Conservation (phyloP, 2,113 vertebrate species). For the Corydoras maculifer region DNA sequence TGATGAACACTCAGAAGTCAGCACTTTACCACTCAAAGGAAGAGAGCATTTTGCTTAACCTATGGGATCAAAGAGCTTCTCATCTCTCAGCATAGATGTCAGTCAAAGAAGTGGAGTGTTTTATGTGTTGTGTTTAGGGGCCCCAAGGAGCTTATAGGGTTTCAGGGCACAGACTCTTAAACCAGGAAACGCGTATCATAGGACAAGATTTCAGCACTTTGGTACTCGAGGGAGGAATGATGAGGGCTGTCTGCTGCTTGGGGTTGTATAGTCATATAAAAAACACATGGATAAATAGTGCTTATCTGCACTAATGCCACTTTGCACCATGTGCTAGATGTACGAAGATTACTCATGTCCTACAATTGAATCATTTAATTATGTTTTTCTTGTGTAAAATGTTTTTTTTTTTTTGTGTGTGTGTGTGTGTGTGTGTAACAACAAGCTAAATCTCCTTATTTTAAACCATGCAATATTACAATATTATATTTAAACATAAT, state of each 20-base stretch:
- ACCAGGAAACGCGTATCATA: constrained; percentile 35
- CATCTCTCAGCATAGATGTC: constrained; percentile 25
- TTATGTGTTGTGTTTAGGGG: constrained; percentile 40
- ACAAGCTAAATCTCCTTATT: too few species aligned
- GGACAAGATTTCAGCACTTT: constrained; percentile 35
- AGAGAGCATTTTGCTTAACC: constrained; percentile 3
- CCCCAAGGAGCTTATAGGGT: constrained; percentile 36
- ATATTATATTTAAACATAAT: too few species aligned
- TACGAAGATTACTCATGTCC: too few species aligned
- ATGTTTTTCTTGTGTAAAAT: too few species aligned
- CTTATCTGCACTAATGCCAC: constrained; percentile 18
- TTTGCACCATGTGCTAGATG: constrained; percentile 2
- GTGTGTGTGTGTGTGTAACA: too few species aligned
- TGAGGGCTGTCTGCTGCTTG: constrained; percentile 18
- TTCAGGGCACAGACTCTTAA: constrained; percentile 26
- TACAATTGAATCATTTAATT: too few species aligned
- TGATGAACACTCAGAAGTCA: constrained; percentile 5
- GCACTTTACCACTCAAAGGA: constrained; percentile 18
- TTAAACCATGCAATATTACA: too few species aligned
- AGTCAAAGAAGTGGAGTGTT: constrained; percentile 30
- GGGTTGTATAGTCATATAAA: constrained; percentile 44
- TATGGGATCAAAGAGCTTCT: constrained; percentile 27
- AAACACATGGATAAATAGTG: constrained; percentile 47
- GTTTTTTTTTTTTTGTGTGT: too few species aligned
- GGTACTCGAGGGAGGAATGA: constrained; percentile 23